These are phyloP conservation scores for Rynchops niger DNA, from an alignment of 2,113 vertebrate genomes.

Conservation along the genomic window DNA sequence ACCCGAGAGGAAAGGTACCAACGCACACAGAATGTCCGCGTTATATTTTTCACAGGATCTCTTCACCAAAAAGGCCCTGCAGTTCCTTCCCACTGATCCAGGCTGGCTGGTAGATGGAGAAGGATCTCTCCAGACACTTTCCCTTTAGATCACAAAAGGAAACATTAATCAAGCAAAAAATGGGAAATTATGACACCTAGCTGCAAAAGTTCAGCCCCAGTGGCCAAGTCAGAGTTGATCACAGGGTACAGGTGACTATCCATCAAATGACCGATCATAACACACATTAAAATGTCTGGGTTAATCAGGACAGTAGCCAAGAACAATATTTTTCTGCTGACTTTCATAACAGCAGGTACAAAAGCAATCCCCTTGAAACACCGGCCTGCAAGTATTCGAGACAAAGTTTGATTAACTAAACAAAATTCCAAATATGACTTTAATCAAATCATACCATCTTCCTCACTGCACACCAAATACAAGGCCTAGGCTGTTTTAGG, in stretches of 20 bases:
- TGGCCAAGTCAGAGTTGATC: constrained; percentile 70
- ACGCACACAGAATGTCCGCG: neutral
- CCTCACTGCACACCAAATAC: neutral
- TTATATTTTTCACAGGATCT: neutral
- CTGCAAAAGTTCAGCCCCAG: constrained; percentile 68
- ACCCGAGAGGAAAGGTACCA: neutral
- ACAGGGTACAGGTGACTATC: constrained; percentile 80
- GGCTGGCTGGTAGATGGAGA: constrained; percentile 1
- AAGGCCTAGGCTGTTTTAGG: neutral
- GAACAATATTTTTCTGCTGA: constrained; percentile 79
- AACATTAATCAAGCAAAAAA: constrained; percentile 80
- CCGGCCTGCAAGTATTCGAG: neutral
- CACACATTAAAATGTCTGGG: constrained; percentile 78
- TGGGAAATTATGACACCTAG: constrained; percentile 80
- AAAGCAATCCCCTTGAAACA: constrained; percentile 75
- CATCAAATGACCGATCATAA: constrained; percentile 81
- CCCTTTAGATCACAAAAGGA: constrained; percentile 75
- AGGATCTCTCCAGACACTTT: constrained; percentile 70
- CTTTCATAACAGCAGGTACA: constrained; percentile 63
- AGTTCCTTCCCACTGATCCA: constrained; percentile 43
- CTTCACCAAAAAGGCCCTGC: neutral
- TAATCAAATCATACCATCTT: neutral
- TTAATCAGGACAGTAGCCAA: constrained; percentile 82
- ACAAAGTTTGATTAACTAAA: constrained; percentile 17
- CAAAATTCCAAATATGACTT: constrained; percentile 29